These are phyloP conservation scores for Lagopus muta DNA, from an alignment of 2,113 vertebrate species.

Conservation along the genomic window DNA sequence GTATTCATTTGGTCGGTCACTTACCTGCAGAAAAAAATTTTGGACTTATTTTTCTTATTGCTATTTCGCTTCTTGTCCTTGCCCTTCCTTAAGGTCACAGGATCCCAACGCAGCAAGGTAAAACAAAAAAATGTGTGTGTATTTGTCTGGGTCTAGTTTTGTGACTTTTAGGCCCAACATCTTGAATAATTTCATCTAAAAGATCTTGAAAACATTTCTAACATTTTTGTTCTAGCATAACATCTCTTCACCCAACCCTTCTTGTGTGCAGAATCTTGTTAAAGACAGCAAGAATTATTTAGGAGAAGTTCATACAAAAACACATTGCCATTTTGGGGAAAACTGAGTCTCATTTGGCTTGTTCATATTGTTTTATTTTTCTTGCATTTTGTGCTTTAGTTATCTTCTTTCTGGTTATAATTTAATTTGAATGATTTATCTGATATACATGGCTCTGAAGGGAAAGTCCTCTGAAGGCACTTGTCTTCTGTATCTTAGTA, in stretches of 20 bases:
- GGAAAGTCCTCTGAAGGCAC: neutral
- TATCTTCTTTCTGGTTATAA: constrained; percentile 22
- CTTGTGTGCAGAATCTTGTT: constrained; percentile 23
- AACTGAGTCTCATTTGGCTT: neutral
- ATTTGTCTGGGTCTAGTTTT: constrained; percentile 82
- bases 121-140: constrained; percentile 80
- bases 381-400: constrained; percentile 18
- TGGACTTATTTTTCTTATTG: constrained; percentile 79
- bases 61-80: constrained; percentile 84
- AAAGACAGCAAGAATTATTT: constrained; percentile 6
- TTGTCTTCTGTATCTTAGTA: neutral
- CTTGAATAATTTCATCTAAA: constrained; percentile 67
- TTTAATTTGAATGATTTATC: neutral
- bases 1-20: constrained; percentile 64
- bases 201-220: constrained; percentile 35
- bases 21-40: constrained; percentile 67
- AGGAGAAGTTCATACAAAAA: neutral
- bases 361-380: constrained; percentile 6
- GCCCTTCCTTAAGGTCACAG: constrained; percentile 85
- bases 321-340: neutral
- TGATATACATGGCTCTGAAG: neutral
- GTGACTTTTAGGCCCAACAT: constrained; percentile 81
- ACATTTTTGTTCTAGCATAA: constrained; percentile 12
- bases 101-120: constrained; percentile 87
- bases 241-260: constrained; percentile 4